Conservation (phyloP, 1,140 invertebrate genomes). For the Octopus sinensis region DNA sequence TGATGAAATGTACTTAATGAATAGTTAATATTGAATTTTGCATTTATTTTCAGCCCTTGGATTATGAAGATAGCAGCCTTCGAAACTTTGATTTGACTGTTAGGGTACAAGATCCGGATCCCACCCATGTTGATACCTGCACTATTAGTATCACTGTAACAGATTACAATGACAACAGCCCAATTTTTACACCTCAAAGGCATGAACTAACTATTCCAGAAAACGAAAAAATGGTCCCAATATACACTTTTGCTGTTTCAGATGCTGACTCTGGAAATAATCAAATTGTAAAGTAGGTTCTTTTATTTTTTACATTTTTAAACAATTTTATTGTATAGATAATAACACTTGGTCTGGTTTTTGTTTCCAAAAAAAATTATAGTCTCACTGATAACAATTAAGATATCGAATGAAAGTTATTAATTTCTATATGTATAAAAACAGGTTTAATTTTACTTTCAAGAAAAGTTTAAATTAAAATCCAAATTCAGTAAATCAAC, state of each 20-base stretch:
- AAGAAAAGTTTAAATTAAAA: too few relatives aligned
- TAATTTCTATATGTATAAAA: too few relatives aligned
- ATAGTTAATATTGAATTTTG: too few relatives aligned
- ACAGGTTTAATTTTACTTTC: too few relatives aligned
- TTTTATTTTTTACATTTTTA: conserved; percentile 15
- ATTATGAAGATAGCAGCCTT: background rate
- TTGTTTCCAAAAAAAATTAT: too few relatives aligned
- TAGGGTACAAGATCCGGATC: conserved; percentile 84
- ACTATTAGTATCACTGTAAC: conserved; percentile 66
- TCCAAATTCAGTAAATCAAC: too few relatives aligned
- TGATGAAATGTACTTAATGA: too few relatives aligned
- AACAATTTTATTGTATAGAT: conserved; percentile 2
- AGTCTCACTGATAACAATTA: too few relatives aligned
- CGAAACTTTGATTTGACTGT: conserved; percentile 57
- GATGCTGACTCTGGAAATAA: conserved; percentile 59
- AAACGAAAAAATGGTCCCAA: conserved; percentile 63
- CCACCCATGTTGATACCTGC: conserved; percentile 64
- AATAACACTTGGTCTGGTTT: too few relatives aligned
- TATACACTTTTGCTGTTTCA: conserved; percentile 87
- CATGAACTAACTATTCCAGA: conserved; percentile 95
- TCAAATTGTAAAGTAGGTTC: conserved; percentile 21
- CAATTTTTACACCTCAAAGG: conserved; percentile 90
- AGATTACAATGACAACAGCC: conserved; percentile 95
- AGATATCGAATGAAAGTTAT: too few relatives aligned
- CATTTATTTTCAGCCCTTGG: background rate